Base-by-base conservation (phyloP, 2,113 vertebrate genomes). In the Capricornis sumatraensis region DNA sequence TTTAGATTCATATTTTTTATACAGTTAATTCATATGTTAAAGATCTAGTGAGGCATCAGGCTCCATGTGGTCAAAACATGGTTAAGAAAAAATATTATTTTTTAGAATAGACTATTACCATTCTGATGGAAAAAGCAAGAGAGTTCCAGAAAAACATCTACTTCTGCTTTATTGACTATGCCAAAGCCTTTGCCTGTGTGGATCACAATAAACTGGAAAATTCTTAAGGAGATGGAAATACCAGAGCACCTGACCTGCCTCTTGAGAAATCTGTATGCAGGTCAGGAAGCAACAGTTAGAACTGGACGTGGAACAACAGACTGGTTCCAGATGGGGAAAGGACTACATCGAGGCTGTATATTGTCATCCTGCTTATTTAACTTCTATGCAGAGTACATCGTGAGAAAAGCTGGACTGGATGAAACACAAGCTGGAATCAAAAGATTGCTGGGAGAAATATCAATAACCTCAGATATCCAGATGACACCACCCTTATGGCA, bases 1-100 rank as follows among this genome's bases (percentile, higher is more conserved):
- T 95, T 97, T 71, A 62, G 47, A 62, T 92, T 94, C 7, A 27
- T 92, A 92, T 89, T 87, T 67, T 88, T 92, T 62, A 71, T 45
- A 53, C 28, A 79, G n/a, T 33, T 81, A 81, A 81, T 81, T 79
- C 15, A 50, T 50, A 30, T 40, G 50, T 83, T 16, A 55, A 27
- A 93, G 13, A 45, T 74, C 17, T 96, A 81, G 10, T 86, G 62
- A 86, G 13, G 28, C 33, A 50, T 82, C 78, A 58, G 6, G 92
- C 40, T 87, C 25, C 9, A 40, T 7, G 1, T 89, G 30, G 62
- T 90, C 12, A 79, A 85, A 83, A 47, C 45, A 15, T 30, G 90
- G 30, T 83, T 91, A 84, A 74, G n/a, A 87, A 91, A 83, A 87
- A 93, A 36, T 25, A 55, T 7, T 52, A 25, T 83, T 10, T 83